Evolutionary conservation across 2,888 invertebrate genomes (phyloP).

Genomic region (Pseudoips prasinana): DNA sequence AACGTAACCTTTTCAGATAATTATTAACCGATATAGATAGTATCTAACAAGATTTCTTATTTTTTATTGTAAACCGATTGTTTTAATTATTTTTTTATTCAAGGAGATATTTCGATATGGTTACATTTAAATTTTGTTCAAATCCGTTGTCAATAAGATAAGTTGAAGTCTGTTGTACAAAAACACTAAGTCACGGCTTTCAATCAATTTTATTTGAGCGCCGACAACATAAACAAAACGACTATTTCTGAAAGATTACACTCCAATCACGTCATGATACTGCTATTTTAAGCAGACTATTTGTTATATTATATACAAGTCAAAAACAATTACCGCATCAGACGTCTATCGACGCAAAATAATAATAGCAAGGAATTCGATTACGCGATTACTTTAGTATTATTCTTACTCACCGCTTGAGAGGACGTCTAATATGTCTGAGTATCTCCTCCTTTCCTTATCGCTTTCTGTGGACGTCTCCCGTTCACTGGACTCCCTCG

Average conservation of each 20-base stretch:
- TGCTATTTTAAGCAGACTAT: conserved; percentile 7
- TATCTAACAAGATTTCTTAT: no score
- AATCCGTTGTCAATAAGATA: no score
- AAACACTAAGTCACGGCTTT: no score
- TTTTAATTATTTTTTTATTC: no score
- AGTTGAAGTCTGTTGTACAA: no score
- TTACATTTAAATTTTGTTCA: no score
- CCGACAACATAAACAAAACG: conserved; percentile 10
- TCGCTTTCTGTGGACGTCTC: conserved; percentile 75
- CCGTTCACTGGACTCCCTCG: conserved; percentile 72
- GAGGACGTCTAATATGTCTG: conserved; percentile 72
- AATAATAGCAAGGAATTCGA: conserved; percentile 43
- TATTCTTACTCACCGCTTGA: conserved; percentile 32
- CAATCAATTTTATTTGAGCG: no score
- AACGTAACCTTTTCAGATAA: no score
- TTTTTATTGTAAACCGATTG: no score
- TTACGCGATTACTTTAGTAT: no score
- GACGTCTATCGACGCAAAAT: conserved; percentile 14
- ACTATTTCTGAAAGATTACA: conserved; percentile 9
- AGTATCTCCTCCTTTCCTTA: conserved; percentile 69
- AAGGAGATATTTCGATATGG: no score
- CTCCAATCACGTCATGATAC: conserved; percentile 24
- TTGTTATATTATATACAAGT: conserved; percentile 7
- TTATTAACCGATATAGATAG: no score
- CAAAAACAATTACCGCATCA: conserved; percentile 19